These are phyloP conservation scores for Enhydra lutris DNA, from an alignment of 2,113 vertebrate genomes.

Conservation along the genomic window DNA sequence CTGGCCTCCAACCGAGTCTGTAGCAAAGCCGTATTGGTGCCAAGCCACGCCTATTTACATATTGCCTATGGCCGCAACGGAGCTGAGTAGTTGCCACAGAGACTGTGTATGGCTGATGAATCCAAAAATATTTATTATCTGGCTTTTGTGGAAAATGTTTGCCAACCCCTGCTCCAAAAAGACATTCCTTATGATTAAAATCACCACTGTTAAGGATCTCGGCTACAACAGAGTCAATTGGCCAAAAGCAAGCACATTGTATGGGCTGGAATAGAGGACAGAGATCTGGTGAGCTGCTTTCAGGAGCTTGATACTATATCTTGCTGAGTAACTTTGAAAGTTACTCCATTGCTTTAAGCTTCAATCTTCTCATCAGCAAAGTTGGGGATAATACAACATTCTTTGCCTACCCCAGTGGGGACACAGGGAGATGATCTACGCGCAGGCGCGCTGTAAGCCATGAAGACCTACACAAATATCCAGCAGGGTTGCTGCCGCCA, in stretches of 20 bases:
- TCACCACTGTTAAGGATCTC: not conserved
- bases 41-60: not conserved
- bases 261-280: not conserved
- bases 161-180: not conserved
- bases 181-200: not conserved
- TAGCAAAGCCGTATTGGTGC: not conserved
- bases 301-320: not conserved
- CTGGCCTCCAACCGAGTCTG: not conserved
- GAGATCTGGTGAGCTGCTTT: not conserved
- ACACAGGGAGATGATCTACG: not conserved
- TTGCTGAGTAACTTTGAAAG: constrained; percentile 8
- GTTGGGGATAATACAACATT: not conserved
- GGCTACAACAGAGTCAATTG: not conserved
- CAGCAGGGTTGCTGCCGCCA: not conserved
- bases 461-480: not conserved
- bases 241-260: constrained; percentile 7
- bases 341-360: not conserved
- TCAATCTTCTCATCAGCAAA: not conserved
- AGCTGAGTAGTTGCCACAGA: not conserved
- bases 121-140: not conserved
- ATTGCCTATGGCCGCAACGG: not conserved
- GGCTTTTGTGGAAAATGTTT: not conserved
- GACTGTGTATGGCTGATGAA: not conserved
- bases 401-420: not conserved
- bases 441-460: not conserved